phyloP scores from a whole-genome alignment of 2,113 vertebrate species.

The Clarias macrocephalus region DNA sequence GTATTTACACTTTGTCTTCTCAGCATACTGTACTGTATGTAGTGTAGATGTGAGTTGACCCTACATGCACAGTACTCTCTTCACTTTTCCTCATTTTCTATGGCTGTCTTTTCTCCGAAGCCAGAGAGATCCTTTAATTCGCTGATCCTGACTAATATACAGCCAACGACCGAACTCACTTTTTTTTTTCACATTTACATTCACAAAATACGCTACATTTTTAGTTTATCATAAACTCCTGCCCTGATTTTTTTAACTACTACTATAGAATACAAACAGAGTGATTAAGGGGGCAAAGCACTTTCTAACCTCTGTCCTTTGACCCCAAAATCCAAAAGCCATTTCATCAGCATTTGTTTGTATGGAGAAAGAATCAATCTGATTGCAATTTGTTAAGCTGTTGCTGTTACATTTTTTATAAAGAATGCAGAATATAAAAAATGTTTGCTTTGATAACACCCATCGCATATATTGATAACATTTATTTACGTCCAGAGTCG shows the following conservation, averaged over 20 bases:
- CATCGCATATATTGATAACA: too few species aligned
- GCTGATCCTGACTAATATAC: not conserved
- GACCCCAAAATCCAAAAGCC: not conserved
- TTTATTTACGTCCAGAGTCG: too few species aligned
- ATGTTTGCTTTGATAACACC: too few species aligned
- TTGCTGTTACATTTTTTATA: not conserved
- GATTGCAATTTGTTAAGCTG: not conserved
- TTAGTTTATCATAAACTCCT: not conserved
- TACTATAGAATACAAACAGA: not conserved
- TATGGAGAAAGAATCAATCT: not conserved
- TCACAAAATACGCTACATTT: not conserved
- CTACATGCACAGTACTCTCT: not conserved
- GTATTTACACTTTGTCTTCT: not conserved
- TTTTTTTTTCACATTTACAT: not conserved
- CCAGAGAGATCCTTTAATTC: not conserved
- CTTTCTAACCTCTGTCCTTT: not conserved
- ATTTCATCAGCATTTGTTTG: not conserved
- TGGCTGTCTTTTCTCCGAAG: not conserved
- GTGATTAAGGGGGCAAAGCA: not conserved
- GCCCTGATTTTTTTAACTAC: not conserved
- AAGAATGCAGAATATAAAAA: not conserved
- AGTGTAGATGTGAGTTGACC: slow-evolving; percentile 9
- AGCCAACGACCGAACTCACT: not conserved
- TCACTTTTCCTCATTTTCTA: not conserved
- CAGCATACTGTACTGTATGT: not conserved